These are phyloP conservation scores for Drosophila longiperda DNA, from an alignment of 2,888 invertebrate species.

Conservation along the genomic window DNA sequence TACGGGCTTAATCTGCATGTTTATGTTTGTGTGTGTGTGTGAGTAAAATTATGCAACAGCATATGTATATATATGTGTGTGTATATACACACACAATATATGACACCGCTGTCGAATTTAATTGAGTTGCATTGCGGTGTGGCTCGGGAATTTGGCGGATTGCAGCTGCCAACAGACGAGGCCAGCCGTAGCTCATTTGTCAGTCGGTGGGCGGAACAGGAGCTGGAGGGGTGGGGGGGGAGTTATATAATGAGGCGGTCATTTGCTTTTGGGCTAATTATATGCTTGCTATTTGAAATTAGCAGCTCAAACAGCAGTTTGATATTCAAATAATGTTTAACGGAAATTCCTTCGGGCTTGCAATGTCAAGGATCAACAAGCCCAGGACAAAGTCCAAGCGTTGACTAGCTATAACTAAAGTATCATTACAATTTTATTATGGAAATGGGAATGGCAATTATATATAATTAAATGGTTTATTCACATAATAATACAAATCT, in stretches of 20 bases:
- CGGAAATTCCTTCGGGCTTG: slow-evolving; percentile 14
- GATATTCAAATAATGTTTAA: slow-evolving; percentile 33
- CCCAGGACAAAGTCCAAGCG: neutral
- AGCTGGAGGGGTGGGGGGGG: neutral
- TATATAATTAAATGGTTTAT: neutral
- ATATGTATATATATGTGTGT: slow-evolving; percentile 29
- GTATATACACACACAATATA: slow-evolving; percentile 28
- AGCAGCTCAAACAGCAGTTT: slow-evolving; percentile 50
- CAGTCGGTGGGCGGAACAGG: slow-evolving; percentile 1
- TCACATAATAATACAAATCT: neutral
- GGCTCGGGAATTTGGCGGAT: slow-evolving; percentile 43
- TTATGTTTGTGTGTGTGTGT: slow-evolving; percentile 17
- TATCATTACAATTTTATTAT: too few species aligned
- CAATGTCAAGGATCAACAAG: slow-evolving; percentile 12
- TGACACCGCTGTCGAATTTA: slow-evolving; percentile 67
- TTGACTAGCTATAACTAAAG: neutral
- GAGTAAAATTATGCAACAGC: slow-evolving; percentile 67
- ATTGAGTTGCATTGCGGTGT: slow-evolving; percentile 73
- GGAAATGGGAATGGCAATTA: neutral
- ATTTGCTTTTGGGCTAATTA: slow-evolving; percentile 44
- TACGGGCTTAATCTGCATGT: neutral
- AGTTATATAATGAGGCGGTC: slow-evolving; percentile 2
- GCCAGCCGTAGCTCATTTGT: slow-evolving; percentile 43
- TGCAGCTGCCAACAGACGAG: slow-evolving; percentile 50
- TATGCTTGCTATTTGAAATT: slow-evolving; percentile 45